Evolutionary conservation across 2,113 vertebrate genomes (phyloP).

Genomic region (Archocentrus centrarchus): DNA sequence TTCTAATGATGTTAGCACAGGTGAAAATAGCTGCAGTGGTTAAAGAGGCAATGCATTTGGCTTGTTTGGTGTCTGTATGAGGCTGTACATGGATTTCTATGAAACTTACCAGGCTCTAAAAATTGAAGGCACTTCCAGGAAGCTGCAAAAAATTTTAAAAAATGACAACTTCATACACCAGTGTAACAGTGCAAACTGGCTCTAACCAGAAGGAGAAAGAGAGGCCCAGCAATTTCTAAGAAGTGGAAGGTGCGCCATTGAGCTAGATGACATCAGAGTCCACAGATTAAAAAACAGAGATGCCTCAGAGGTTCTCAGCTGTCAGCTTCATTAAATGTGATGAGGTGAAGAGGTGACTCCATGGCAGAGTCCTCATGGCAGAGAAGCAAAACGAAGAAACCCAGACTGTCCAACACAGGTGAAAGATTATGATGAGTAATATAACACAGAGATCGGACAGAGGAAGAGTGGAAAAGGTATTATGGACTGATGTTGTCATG

Average conservation of each 20-base stretch:
- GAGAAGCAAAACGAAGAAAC: not conserved
- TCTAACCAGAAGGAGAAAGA: not conserved
- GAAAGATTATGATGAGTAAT: not conserved
- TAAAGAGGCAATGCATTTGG: not conserved
- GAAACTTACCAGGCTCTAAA: not conserved
- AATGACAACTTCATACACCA: not conserved
- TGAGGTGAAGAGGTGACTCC: not conserved
- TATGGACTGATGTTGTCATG: not conserved
- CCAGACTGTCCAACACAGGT: not conserved
- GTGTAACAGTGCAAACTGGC: not conserved
- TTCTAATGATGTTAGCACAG: not conserved
- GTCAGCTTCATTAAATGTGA: not conserved
- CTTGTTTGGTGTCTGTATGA: not conserved
- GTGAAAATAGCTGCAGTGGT: not conserved
- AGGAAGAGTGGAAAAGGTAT: not conserved
- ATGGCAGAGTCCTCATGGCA: not conserved
- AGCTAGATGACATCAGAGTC: not conserved
- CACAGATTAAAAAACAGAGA: not conserved
- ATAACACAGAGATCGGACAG: not conserved
- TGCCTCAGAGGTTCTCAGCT: not conserved
- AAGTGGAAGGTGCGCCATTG: not conserved
- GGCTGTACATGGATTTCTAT: not conserved
- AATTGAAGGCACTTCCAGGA: not conserved
- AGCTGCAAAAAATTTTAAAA: not conserved
- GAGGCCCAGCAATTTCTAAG: not conserved